Conservation (phyloP, 2,888 invertebrate species). For the Athrips mouffetella region DNA sequence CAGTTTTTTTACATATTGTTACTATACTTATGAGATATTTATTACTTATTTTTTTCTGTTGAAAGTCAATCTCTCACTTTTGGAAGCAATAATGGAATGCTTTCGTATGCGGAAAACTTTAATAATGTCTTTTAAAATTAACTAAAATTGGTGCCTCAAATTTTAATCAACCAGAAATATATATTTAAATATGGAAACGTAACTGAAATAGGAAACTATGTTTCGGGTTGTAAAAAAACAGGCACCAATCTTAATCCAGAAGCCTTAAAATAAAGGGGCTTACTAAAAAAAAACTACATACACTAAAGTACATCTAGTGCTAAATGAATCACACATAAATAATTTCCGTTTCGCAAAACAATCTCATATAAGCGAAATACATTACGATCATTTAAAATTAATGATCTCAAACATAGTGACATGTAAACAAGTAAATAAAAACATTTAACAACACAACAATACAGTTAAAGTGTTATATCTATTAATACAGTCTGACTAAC, state of each 20-base stretch:
- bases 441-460: constrained; percentile 72
- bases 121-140: constrained; percentile 35
- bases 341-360: constrained; percentile 67
- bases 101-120: constrained; percentile 45
- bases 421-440: constrained; percentile 64
- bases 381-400: constrained; percentile 45
- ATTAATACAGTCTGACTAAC: constrained; percentile 40
- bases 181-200: neutral
- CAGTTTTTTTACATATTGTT: too few species aligned
- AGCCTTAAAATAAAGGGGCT: constrained; percentile 23
- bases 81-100: constrained; percentile 72
- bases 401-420: constrained; percentile 56
- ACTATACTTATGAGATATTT: too few species aligned
- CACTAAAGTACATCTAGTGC: constrained; percentile 57
- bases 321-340: constrained; percentile 76
- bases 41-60: too few species aligned
- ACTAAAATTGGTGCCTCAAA: constrained; percentile 51
- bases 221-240: constrained; percentile 15
- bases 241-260: constrained; percentile 40
- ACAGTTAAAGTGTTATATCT: constrained; percentile 32
- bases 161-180: neutral
- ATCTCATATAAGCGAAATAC: constrained; percentile 60
- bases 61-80: neutral
- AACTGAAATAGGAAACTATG: constrained; percentile 3
- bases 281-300: constrained; percentile 51